Evolutionary conservation across 2,888 invertebrate genomes (phyloP).

Genomic region (Allygus modestus): DNA sequence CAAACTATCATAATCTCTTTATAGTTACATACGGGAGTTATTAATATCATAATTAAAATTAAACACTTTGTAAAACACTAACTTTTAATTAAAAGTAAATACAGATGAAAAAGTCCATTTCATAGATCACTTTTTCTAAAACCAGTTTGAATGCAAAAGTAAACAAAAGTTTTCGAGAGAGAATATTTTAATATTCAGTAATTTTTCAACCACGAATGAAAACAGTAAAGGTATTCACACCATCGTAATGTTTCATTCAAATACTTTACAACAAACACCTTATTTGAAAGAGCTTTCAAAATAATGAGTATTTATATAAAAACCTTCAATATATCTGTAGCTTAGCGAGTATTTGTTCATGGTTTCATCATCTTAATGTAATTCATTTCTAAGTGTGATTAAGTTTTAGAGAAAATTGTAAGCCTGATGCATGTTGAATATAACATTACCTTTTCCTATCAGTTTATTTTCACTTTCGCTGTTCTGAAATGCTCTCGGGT

Average conservation of each 20-base stretch:
- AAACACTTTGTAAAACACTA: no score
- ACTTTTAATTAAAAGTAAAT: constrained; percentile 30
- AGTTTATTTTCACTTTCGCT: no score
- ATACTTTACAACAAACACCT: constrained; percentile 59
- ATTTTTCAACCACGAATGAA: constrained; percentile 54
- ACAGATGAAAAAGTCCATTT: constrained; percentile 25
- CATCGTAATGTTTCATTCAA: constrained; percentile 48
- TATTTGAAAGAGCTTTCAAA: constrained; percentile 55
- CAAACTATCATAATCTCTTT: no score
- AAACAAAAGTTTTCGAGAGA: constrained; percentile 55
- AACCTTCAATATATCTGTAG: constrained; percentile 18
- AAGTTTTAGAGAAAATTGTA: no score
- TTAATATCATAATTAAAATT: no score
- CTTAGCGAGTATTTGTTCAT: constrained; percentile 21
- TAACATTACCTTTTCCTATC: no score
- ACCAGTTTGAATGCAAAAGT: constrained; percentile 40
- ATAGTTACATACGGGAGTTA: no score
- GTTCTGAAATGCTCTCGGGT: no score
- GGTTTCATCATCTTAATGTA: constrained; percentile 14
- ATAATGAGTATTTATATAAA: constrained; percentile 49
- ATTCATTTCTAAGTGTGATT: background rate
- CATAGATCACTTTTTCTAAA: constrained; percentile 49
- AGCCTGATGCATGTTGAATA: no score
- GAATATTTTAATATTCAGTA: constrained; percentile 56
- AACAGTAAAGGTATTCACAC: constrained; percentile 58